phyloP scores from a whole-genome alignment of 2,113 vertebrate species.

The Corythoichthys haematopterus region DNA sequence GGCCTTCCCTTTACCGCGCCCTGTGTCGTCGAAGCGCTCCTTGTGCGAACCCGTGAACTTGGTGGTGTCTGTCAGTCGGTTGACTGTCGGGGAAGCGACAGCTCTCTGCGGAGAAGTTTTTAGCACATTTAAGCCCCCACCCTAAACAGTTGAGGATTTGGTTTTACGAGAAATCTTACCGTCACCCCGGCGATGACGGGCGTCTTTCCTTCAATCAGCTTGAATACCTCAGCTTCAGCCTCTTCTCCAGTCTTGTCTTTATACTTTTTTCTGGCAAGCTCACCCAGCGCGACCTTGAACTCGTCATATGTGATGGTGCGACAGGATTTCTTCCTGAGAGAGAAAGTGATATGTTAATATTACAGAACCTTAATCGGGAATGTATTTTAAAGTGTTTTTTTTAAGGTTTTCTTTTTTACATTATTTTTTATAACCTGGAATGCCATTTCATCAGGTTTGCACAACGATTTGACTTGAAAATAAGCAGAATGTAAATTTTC shows the following conservation, averaged over 20 bases:
- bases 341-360: slow-evolving; percentile 1
- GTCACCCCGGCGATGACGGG: slow-evolving; percentile 89
- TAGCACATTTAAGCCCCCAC: not conserved
- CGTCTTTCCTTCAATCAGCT: slow-evolving; percentile 85
- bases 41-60: slow-evolving; percentile 96
- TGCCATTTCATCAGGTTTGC: too few species aligned
- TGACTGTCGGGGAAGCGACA: slow-evolving; percentile 87
- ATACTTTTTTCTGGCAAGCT: slow-evolving; percentile 87
- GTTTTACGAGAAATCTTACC: slow-evolving; percentile 62
- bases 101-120: slow-evolving; percentile 73
- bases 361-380: too few species aligned
- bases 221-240: slow-evolving; percentile 83
- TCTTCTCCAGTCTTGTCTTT: slow-evolving; percentile 86
- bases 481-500: too few species aligned
- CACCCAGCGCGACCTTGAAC: slow-evolving; percentile 85
- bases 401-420: too few species aligned
- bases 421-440: too few species aligned
- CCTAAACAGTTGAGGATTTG: not conserved
- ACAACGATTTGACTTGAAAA: too few species aligned
- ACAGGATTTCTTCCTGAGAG: slow-evolving; percentile 82
- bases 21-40: slow-evolving; percentile 87
- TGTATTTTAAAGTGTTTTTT: too few species aligned
- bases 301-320: slow-evolving; percentile 90
- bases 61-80: slow-evolving; percentile 88
- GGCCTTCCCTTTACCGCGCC: slow-evolving; percentile 88